Conservation (phyloP, 2,888 invertebrate genomes). For the Pilophorus perplexus region DNA sequence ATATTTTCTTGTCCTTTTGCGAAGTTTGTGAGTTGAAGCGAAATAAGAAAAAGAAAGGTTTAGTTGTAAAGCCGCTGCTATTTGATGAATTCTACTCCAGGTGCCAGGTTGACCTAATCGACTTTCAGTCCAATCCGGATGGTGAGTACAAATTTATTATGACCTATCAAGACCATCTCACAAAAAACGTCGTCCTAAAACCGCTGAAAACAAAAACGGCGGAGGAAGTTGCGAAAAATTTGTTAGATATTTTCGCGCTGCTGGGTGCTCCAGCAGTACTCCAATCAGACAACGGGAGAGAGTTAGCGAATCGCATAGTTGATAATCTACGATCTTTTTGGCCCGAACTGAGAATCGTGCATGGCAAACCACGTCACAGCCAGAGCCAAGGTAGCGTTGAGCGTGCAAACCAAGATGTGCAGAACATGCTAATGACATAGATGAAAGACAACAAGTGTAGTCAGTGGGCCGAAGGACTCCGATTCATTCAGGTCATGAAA, state of each 20-base stretch:
- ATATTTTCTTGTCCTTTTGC: conserved; percentile 16
- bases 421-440: conserved; percentile 54
- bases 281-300: conserved; percentile 50
- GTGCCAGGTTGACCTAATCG: conserved; percentile 47
- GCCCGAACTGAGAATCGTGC: conserved; percentile 49
- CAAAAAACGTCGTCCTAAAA: conserved; percentile 50
- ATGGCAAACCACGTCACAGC: conserved; percentile 48
- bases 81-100: conserved; percentile 31
- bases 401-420: no score
- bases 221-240: conserved; percentile 49
- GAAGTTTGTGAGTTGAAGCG: conserved; percentile 18
- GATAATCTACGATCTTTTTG: conserved; percentile 47
- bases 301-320: conserved; percentile 49
- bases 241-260: conserved; percentile 49
- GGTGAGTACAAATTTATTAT: conserved; percentile 51
- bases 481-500: conserved; percentile 53
- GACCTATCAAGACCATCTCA: conserved; percentile 46
- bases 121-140: conserved; percentile 50
- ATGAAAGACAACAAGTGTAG: conserved; percentile 50
- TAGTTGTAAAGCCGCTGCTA: conserved; percentile 39
- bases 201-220: conserved; percentile 50
- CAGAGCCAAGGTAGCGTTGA: no score
- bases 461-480: conserved; percentile 53
- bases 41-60: conserved; percentile 35
- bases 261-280: conserved; percentile 50